phyloP scores from a whole-genome alignment of 2,113 vertebrate species.

The Hemicordylus capensis region DNA sequence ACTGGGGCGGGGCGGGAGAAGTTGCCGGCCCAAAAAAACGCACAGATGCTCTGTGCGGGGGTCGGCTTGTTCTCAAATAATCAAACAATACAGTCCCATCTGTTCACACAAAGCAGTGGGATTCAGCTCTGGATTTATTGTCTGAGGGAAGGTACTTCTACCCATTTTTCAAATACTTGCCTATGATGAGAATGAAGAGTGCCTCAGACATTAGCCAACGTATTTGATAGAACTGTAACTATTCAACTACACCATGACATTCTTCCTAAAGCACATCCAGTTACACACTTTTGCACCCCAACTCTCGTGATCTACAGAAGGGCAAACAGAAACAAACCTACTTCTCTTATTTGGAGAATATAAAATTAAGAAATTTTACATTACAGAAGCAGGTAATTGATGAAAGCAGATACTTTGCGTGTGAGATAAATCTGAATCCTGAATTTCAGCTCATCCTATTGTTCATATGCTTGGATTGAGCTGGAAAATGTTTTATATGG shows the following conservation, averaged over 20 bases:
- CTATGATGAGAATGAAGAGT: no score
- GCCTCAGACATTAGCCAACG: not conserved
- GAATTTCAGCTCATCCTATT: not conserved
- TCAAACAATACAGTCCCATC: not conserved
- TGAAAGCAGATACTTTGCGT: not conserved
- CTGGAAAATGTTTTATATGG: not conserved
- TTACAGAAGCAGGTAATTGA: no score
- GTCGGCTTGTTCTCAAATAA: slow-evolving; percentile 25
- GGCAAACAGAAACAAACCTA: rapidly evolving
- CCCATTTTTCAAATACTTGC: not conserved
- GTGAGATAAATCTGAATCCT: not conserved
- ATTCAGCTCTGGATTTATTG: not conserved
- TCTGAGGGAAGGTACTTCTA: not conserved
- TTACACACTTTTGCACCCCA: not conserved
- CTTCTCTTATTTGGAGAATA: not conserved
- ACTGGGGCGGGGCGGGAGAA: no score
- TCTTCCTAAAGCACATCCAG: not conserved
- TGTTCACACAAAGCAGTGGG: not conserved
- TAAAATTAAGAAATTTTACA: no score
- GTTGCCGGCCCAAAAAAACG: no score
- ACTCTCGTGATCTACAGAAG: not conserved
- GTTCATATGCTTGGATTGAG: not conserved
- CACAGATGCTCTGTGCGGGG: no score
- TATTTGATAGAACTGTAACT: not conserved
- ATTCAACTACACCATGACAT: not conserved